phyloP scores from a whole-genome alignment of 1,140 invertebrate species.

The Pomacea maculata region DNA sequence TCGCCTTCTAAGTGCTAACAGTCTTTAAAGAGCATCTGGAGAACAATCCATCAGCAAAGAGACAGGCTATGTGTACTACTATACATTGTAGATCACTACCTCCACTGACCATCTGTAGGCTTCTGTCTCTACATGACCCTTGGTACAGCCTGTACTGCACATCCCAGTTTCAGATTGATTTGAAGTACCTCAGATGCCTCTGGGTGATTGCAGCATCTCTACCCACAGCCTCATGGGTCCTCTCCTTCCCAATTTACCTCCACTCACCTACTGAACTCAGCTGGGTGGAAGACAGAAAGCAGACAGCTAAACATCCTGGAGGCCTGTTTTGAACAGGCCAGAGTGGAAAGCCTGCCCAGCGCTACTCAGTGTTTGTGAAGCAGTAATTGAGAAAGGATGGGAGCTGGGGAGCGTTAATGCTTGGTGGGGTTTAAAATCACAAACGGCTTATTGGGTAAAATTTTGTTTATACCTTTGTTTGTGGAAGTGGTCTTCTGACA shows the following conservation, averaged over 20 bases:
- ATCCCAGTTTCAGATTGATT: too few relatives aligned
- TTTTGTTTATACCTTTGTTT: conserved; percentile 11
- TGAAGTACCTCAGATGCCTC: too few relatives aligned
- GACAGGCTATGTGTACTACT: too few relatives aligned
- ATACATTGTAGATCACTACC: too few relatives aligned
- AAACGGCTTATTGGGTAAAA: conserved; percentile 1
- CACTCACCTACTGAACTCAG: neutral
- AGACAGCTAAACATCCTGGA: conserved; percentile 18
- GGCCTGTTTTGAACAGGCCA: conserved; percentile 2
- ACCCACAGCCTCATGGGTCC: too few relatives aligned
- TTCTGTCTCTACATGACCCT: too few relatives aligned
- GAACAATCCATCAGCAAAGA: too few relatives aligned
- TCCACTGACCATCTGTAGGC: too few relatives aligned
- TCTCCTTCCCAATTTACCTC: neutral
- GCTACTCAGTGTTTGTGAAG: conserved; percentile 10
- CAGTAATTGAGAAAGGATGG: neutral
- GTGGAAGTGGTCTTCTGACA: neutral
- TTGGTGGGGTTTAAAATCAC: neutral
- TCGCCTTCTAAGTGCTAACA: too few relatives aligned
- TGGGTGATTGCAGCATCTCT: too few relatives aligned
- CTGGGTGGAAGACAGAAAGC: neutral
- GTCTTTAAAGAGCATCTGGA: too few relatives aligned
- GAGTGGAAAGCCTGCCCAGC: conserved; percentile 7
- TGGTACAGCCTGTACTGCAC: too few relatives aligned
- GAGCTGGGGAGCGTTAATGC: neutral